Percentiles rank a stretch among this genome's conserved stretches.
phyloP scores from a whole-genome alignment of 2,888 invertebrate species.

The Platycnemis pennipes region DNA sequence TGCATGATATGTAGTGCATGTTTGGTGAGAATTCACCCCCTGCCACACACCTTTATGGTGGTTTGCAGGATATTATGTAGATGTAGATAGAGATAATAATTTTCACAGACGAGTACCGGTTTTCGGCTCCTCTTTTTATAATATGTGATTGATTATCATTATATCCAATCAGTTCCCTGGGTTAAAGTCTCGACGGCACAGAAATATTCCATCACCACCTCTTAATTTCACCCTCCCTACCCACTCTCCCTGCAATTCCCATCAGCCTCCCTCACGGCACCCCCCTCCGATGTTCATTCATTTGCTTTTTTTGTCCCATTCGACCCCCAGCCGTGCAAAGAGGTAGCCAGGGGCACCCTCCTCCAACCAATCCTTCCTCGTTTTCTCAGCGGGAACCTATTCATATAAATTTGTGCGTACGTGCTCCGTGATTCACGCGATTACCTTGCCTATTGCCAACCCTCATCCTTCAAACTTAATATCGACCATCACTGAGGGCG shows the following conservation, averaged over 20 bases:
- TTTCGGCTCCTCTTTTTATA: too few relatives aligned
- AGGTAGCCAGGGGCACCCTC: neutral
- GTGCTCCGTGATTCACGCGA: neutral
- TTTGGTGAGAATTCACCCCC: too few relatives aligned
- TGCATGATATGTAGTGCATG: too few relatives aligned
- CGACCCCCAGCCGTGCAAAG: neutral
- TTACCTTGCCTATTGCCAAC: neutral
- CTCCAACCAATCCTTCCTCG: neutral
- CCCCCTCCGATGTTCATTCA: neutral
- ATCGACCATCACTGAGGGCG: too few relatives aligned
- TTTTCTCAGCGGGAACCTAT: slow-evolving; percentile 16
- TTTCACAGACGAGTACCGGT: too few relatives aligned
- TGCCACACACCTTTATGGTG: too few relatives aligned
- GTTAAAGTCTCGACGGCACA: neutral
- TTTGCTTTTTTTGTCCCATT: neutral
- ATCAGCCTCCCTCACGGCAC: neutral
- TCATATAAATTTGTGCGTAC: slow-evolving; percentile 4
- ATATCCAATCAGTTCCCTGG: neutral
- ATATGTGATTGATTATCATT: too few relatives aligned
- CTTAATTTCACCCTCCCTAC: neutral
- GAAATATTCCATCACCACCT: neutral
- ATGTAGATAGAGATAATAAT: too few relatives aligned
- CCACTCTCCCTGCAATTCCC: neutral
- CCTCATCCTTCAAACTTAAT: too few relatives aligned
- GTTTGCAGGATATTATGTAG: too few relatives aligned